Conservation (phyloP, 2,888 invertebrate species). For the Ectobius pallidus region DNA sequence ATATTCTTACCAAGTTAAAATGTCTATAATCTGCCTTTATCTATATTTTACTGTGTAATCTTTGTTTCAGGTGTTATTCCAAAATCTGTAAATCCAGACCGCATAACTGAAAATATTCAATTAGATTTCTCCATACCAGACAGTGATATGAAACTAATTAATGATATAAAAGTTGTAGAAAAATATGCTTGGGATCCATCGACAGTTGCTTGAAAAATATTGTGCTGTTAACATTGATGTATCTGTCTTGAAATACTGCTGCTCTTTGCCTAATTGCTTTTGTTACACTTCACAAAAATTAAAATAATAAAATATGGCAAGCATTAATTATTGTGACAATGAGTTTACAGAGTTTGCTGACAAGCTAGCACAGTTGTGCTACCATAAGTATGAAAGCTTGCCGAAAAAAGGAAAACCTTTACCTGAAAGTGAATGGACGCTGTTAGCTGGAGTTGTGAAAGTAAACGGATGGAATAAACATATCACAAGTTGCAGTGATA, state of each 20-base stretch:
- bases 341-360: slow-evolving; percentile 52
- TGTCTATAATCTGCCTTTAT: no score
- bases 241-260: no score
- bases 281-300: no score
- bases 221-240: no score
- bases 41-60: no score
- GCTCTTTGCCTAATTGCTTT: no score
- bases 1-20: no score
- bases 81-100: slow-evolving; percentile 63
- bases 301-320: no score
- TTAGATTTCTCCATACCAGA: slow-evolving; percentile 64
- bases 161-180: slow-evolving; percentile 50
- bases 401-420: slow-evolving; percentile 82
- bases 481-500: slow-evolving; percentile 47
- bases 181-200: slow-evolving; percentile 65
- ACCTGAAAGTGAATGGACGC: slow-evolving; percentile 76
- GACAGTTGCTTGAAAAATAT: slow-evolving; percentile 53
- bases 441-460: slow-evolving; percentile 74
- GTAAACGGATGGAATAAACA: slow-evolving; percentile 51
- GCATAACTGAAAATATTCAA: slow-evolving; percentile 64
- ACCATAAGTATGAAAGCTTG: slow-evolving; percentile 64
- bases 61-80: slow-evolving; percentile 64
- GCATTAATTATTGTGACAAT: no score
- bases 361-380: slow-evolving; percentile 63
- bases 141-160: slow-evolving; percentile 60